Conservation (phyloP, 1,140 invertebrate species). For the Drosophila biarmipes region DNA sequence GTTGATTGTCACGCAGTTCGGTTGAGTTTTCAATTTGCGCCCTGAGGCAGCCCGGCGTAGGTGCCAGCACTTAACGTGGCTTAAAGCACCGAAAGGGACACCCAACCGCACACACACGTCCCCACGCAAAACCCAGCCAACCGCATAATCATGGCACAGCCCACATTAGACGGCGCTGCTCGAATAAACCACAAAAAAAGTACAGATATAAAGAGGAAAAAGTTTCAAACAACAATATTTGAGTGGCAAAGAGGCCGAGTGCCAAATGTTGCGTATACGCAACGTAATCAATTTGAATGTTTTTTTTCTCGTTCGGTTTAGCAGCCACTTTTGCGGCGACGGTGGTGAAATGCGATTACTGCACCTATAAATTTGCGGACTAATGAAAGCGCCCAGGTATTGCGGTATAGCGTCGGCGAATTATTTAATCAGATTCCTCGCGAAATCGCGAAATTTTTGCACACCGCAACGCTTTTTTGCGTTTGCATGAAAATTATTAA, state of each 20-base stretch:
- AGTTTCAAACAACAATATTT: slow-evolving; percentile 32
- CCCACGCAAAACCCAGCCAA: slow-evolving; percentile 36
- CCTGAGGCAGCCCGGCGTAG: slow-evolving; percentile 20
- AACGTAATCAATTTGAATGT: slow-evolving; percentile 69
- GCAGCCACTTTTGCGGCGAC: slow-evolving; percentile 50
- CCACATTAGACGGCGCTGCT: slow-evolving; percentile 38
- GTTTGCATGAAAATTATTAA: slow-evolving; percentile 53
- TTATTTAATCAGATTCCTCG: slow-evolving; percentile 22
- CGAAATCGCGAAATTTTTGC: slow-evolving; percentile 34
- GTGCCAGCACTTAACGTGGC: slow-evolving; percentile 62
- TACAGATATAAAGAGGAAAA: neutral
- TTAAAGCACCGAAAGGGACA: slow-evolving; percentile 16
- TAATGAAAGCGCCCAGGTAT: slow-evolving; percentile 31
- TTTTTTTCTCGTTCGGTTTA: slow-evolving; percentile 38
- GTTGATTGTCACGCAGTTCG: slow-evolving; percentile 47
- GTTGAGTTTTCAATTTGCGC: slow-evolving; percentile 60
- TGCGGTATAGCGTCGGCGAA: slow-evolving; percentile 21
- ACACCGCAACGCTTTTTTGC: slow-evolving; percentile 36
- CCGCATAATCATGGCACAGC: slow-evolving; percentile 47
- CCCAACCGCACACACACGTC: neutral
- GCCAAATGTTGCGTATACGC: slow-evolving; percentile 74
- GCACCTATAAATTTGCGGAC: slow-evolving; percentile 38
- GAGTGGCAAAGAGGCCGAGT: slow-evolving; percentile 36
- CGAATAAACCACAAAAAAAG: slow-evolving; percentile 17
- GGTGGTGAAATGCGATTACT: slow-evolving; percentile 39